These are phyloP conservation scores for Rallus crepitans DNA, from an alignment of 2,797 vertebrate genomes.

Conservation along the genomic window DNA sequence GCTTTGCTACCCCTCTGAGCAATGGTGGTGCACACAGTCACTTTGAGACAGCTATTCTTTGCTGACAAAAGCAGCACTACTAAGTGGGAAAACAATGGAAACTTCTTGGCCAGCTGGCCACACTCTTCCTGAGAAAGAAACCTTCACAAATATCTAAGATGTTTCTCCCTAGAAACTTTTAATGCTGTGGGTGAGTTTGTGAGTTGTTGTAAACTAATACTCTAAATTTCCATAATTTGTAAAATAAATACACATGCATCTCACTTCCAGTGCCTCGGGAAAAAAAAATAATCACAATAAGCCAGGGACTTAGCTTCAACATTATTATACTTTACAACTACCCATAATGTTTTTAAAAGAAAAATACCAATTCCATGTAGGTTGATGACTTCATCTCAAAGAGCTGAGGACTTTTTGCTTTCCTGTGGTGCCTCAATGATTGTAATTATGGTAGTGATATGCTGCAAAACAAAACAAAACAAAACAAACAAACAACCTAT, in stretches of 20 bases:
- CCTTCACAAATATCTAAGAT: background rate
- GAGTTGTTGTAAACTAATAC: background rate
- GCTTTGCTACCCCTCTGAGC: background rate
- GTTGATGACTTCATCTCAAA: background rate
- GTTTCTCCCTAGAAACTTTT: background rate
- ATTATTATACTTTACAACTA: background rate
- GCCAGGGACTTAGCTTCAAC: background rate
- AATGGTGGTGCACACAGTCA: background rate
- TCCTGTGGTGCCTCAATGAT: background rate
- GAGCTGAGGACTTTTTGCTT: background rate
- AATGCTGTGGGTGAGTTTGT: background rate
- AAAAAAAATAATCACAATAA: background rate
- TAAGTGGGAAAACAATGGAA: background rate
- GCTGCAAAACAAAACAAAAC: background rate
- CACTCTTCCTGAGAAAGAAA: background rate
- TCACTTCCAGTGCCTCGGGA: background rate
- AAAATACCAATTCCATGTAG: background rate
- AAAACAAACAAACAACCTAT: too few species aligned
- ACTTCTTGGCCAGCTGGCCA: background rate
- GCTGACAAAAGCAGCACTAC: background rate
- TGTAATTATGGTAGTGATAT: background rate
- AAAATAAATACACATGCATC: background rate
- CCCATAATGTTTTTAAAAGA: background rate
- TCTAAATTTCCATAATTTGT: background rate
- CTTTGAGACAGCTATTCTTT: background rate